These are phyloP conservation scores for Smutsia gigantea DNA, from an alignment of 2,797 vertebrate species.

Conservation along the genomic window DNA sequence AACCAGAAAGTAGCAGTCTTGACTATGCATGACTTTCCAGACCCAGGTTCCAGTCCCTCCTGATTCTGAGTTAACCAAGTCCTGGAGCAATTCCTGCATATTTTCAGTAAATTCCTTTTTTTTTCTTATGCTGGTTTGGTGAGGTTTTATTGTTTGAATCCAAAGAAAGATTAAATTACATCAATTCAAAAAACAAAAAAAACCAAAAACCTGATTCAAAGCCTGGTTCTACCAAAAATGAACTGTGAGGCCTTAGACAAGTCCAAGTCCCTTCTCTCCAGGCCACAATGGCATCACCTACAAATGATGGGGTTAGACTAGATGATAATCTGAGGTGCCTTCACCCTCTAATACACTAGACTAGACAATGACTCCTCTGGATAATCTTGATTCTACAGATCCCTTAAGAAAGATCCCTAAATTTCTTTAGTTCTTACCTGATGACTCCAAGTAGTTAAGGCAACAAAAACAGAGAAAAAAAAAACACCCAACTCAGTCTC, in stretches of 20 bases:
- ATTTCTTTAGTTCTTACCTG: slow-evolving; percentile 31
- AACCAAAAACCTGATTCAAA: neutral
- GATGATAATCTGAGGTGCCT: neutral
- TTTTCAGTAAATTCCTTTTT: neutral
- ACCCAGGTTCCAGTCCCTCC: neutral
- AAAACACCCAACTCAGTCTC: neutral
- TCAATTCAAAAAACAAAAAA: neutral
- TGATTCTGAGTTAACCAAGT: neutral
- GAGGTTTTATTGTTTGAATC: slow-evolving; percentile 19
- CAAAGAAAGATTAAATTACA: neutral
- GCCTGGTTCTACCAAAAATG: slow-evolving; percentile 12
- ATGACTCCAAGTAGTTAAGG: slow-evolving; percentile 33
- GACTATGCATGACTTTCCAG: slow-evolving; percentile 31
- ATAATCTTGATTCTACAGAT: neutral
- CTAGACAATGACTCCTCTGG: neutral
- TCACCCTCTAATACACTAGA: neutral
- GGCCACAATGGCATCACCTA: neutral
- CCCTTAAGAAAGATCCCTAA: neutral
- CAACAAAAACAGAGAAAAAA: slow-evolving; percentile 26
- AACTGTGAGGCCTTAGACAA: neutral
- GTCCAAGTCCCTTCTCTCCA: neutral
- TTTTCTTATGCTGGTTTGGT: slow-evolving; percentile 2
- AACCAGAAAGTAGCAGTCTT: neutral
- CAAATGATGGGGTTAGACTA: neutral
- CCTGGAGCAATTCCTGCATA: neutral